Percentiles rank a stretch among this genome's conserved stretches.
phyloP scores from a whole-genome alignment of 2,113 vertebrate genomes.

The Proterorhinus semilunaris region DNA sequence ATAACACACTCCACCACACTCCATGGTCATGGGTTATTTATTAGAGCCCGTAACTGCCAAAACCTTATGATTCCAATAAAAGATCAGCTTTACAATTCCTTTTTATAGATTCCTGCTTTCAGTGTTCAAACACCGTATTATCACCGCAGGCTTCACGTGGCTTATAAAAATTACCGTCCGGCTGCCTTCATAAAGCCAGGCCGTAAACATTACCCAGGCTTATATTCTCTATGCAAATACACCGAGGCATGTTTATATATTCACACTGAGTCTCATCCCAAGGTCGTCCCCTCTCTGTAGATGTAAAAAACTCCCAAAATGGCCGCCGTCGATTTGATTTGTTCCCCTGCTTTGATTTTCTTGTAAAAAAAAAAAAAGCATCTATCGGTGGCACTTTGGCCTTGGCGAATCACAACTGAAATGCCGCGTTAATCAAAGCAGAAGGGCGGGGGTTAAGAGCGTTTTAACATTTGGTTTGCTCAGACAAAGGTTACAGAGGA shows the following conservation, averaged over 20 bases:
- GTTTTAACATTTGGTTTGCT: slow-evolving; percentile 1
- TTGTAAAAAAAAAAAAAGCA: slow-evolving; percentile 1
- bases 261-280: neutral
- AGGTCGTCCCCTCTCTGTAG: neutral
- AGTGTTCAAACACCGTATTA: neutral
- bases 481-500: neutral
- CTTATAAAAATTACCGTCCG: neutral
- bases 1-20: too few relatives aligned
- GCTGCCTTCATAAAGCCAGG: neutral
- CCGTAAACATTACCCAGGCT: neutral
- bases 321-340: slow-evolving; percentile 4
- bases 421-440: slow-evolving; percentile 8
- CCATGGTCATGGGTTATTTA: neutral
- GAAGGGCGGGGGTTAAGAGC: slow-evolving; percentile 8
- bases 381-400: neutral
- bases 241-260: neutral
- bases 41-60: neutral
- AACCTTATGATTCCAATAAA: neutral
- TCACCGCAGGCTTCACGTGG: neutral
- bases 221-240: slow-evolving; percentile 1
- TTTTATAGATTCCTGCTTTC: neutral
- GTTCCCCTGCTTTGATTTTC: slow-evolving; percentile 6
- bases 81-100: neutral
- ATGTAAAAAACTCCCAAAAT: slow-evolving; percentile 1
- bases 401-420: slow-evolving; percentile 3